These are phyloP conservation scores for Lordiphosa clarofinis DNA, from an alignment of 1,140 invertebrate genomes.

Conservation along the genomic window DNA sequence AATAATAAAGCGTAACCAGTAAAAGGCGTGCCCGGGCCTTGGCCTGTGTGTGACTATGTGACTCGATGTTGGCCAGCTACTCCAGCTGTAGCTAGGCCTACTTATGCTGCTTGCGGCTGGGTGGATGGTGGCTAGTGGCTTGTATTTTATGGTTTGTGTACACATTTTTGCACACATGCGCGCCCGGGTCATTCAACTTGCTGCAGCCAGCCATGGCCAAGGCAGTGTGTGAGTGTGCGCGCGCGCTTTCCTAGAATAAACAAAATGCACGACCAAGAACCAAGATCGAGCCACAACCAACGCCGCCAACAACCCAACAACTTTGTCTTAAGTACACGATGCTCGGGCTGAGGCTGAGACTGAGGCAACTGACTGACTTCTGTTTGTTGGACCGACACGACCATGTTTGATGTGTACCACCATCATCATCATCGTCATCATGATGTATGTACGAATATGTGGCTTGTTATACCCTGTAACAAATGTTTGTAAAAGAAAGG, in stretches of 20 bases:
- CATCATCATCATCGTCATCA: conserved; percentile 39
- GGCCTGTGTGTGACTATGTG: conserved; percentile 20
- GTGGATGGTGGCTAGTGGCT: conserved; percentile 32
- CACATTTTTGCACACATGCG: conserved; percentile 78
- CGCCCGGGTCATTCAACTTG: conserved; percentile 73
- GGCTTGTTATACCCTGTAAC: conserved; percentile 7
- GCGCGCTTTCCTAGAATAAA: conserved; percentile 76
- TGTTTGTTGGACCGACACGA: conserved; percentile 77
- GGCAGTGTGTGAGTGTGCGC: conserved; percentile 19
- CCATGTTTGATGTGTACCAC: conserved; percentile 76
- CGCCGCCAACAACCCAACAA: conserved; percentile 72
- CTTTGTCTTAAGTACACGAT: conserved; percentile 44
- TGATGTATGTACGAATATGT: conserved; percentile 22
- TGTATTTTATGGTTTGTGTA: conserved; percentile 78
- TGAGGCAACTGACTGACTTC: conserved; percentile 69
- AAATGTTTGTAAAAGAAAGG: too few relatives aligned
- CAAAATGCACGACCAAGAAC: conserved; percentile 67
- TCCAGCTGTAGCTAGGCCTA: conserved; percentile 55
- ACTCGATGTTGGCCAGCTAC: conserved; percentile 8
- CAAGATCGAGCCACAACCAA: conserved; percentile 26
- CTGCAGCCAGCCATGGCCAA: conserved; percentile 47
- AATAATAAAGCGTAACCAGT: conserved; percentile 76
- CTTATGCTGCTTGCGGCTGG: conserved; percentile 61
- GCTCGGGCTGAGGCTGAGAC: conserved; percentile 49
- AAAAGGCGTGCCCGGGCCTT: conserved; percentile 64